phyloP scores from a whole-genome alignment of 2,797 vertebrate genomes.

The Anolis apletophallus region DNA sequence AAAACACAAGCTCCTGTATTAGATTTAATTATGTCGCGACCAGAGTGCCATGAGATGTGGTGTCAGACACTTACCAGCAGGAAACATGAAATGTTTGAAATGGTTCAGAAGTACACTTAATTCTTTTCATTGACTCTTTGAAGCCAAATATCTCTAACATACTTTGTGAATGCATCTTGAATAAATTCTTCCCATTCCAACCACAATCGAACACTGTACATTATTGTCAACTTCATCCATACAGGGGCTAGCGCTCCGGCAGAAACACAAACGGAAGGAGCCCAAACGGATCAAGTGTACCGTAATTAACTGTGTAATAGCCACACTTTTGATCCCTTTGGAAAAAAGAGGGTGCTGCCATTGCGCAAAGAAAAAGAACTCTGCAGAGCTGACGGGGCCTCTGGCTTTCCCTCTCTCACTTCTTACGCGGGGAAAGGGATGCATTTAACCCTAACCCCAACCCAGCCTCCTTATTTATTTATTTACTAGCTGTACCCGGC shows the following conservation, averaged over 20 bases:
- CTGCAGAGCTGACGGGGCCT: too few species aligned
- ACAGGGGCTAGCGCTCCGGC: not conserved
- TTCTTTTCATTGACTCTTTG: conserved; percentile 50
- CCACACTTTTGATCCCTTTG: too few species aligned
- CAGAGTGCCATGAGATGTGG: conserved; percentile 58
- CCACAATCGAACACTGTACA: conserved; percentile 31
- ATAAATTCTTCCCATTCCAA: conserved; percentile 48
- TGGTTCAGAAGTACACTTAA: conserved; percentile 55
- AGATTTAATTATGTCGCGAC: conserved; percentile 56
- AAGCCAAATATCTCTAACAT: conserved; percentile 48
- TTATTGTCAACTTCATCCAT: conserved; percentile 3
- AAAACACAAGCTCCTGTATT: not conserved
- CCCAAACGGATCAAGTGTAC: not conserved
- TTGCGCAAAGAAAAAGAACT: too few species aligned
- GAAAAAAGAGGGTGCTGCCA: too few species aligned
- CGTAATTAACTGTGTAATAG: too few species aligned
- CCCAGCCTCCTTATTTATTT: too few species aligned
- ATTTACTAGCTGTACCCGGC: too few species aligned
- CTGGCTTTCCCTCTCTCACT: too few species aligned
- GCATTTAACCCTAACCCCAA: too few species aligned
- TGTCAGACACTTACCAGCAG: conserved; percentile 49
- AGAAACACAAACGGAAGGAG: not conserved
- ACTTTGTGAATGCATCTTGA: conserved; percentile 27
- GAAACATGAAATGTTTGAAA: conserved; percentile 65
- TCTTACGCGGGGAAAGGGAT: too few species aligned